Evolutionary conservation across 2,797 vertebrate genomes (phyloP).

Genomic region (Poliocrania exsul): DNA sequence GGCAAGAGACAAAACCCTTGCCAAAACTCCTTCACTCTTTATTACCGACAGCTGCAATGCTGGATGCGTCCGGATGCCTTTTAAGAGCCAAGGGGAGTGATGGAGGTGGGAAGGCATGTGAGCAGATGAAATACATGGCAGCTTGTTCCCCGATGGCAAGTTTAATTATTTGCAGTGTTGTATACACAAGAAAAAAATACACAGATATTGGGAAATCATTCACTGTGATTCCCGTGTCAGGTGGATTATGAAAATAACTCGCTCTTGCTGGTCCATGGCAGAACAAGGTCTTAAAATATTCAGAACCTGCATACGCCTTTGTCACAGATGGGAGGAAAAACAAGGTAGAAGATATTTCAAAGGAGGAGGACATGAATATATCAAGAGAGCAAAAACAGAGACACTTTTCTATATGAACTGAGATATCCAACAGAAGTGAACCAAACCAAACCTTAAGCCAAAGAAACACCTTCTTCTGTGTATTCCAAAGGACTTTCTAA

Average conservation of each 20-base stretch:
- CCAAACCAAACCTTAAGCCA: not conserved
- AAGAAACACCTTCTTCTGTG: not conserved
- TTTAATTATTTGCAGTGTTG: conserved; percentile 76
- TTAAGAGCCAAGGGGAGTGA: conserved; percentile 49
- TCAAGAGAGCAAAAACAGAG: not conserved
- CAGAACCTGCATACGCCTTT: conserved; percentile 17
- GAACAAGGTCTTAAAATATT: conserved; percentile 74
- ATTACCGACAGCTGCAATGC: conserved; percentile 67
- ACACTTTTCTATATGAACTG: not conserved
- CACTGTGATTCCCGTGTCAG: conserved; percentile 57
- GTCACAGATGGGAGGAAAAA: not conserved
- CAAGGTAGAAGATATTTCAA: not conserved
- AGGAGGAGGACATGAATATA: not conserved
- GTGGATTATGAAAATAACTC: conserved; percentile 44
- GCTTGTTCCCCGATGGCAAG: conserved; percentile 36
- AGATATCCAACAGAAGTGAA: not conserved
- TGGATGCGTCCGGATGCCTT: conserved; percentile 41
- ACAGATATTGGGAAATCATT: conserved; percentile 62
- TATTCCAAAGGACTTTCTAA: not conserved
- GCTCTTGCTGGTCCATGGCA: conserved; percentile 12
- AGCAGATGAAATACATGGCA: conserved; percentile 49
- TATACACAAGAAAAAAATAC: conserved; percentile 62
- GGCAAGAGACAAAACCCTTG: conserved; percentile 53
- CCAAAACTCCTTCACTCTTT: conserved; percentile 47
- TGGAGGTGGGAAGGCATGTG: conserved; percentile 38